A percentile compares a stretch with the other conserved stretches of the same genome.
These are phyloP conservation scores for Pyrrhia umbra DNA, from an alignment of 2,888 invertebrate genomes.

Conservation along the genomic window DNA sequence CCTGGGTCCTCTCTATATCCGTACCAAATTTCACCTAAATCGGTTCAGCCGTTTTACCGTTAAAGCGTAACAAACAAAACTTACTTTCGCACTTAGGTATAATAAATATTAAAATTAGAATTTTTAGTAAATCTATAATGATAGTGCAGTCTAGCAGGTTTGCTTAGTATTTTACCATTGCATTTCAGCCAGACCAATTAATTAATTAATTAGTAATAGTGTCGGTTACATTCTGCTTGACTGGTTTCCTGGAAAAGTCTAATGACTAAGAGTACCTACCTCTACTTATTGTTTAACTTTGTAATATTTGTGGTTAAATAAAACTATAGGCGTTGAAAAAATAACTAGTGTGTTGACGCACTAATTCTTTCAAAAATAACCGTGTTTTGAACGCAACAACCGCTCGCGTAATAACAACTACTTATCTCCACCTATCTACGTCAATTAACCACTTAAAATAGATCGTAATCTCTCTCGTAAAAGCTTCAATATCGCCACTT, in stretches of 20 bases:
- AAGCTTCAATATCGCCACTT: conserved; percentile 1
- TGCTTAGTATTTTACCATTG: no score
- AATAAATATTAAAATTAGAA: no score
- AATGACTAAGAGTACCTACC: background rate
- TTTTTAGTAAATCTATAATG: no score
- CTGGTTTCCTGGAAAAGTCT: background rate
- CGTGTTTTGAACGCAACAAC: conserved; percentile 9
- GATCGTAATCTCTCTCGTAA: conserved; percentile 33
- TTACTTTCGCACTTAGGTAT: no score
- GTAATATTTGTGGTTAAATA: conserved; percentile 4
- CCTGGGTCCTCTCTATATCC: no score
- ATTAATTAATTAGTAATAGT: no score
- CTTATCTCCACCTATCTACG: conserved; percentile 20
- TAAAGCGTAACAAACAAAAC: no score
- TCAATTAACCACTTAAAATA: conserved; percentile 32
- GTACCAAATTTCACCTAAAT: no score
- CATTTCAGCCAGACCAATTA: no score
- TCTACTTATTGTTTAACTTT: background rate
- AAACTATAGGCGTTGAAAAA: conserved; percentile 2
- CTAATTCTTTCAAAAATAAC: conserved; percentile 30
- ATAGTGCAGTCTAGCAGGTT: no score
- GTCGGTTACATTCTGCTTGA: no score
- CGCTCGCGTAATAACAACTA: conserved; percentile 33
- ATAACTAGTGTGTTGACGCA: conserved; percentile 22
- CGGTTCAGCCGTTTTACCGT: no score